Percentiles rank a stretch among this genome's conserved stretches.
These are phyloP conservation scores for Polypedilum pembai DNA, from an alignment of 1,140 invertebrate genomes.

Conservation along the genomic window DNA sequence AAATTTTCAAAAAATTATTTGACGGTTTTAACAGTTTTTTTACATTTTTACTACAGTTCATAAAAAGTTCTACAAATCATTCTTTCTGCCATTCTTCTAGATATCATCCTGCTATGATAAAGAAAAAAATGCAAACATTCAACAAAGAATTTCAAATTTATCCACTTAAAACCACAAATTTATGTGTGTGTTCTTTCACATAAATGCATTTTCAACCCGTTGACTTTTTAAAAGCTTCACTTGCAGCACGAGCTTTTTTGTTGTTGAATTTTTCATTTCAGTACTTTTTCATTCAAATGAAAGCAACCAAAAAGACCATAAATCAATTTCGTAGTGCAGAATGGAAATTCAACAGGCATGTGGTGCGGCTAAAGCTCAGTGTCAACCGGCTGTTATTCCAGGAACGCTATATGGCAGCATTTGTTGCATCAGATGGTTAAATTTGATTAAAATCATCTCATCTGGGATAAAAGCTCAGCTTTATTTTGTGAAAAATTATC, in stretches of 20 bases:
- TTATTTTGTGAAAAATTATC: background rate
- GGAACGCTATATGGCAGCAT: background rate
- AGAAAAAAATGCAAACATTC: no score
- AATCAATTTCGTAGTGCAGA: background rate
- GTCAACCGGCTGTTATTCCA: background rate
- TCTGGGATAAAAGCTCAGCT: background rate
- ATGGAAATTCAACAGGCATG: conserved; percentile 7
- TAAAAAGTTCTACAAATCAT: no score
- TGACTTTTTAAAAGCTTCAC: no score
- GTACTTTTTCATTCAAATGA: background rate
- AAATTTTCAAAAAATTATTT: no score
- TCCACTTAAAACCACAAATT: background rate
- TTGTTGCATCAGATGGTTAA: background rate
- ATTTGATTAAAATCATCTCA: background rate
- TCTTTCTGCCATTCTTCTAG: no score
- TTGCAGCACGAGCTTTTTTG: background rate
- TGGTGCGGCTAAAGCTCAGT: background rate
- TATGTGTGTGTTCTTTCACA: background rate
- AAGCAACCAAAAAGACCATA: conserved; percentile 16
- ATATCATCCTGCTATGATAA: no score
- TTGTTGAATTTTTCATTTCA: no score
- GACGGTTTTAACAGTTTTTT: no score
- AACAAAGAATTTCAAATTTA: background rate
- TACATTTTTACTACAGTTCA: no score
- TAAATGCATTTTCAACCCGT: background rate